Conservation (phyloP, 2,113 vertebrate species). For the Ictalurus punctatus region DNA sequence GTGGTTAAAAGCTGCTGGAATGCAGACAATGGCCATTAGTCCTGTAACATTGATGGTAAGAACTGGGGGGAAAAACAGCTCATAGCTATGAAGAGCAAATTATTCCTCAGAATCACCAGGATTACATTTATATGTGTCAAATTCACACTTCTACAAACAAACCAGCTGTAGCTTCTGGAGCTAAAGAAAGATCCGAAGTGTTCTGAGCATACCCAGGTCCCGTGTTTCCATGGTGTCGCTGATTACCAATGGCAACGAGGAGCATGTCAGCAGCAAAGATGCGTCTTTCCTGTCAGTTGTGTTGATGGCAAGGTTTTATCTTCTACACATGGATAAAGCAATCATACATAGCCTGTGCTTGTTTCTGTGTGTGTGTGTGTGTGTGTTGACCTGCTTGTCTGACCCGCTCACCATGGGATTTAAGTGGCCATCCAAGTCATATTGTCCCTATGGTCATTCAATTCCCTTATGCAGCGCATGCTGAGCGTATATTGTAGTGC, state of each 20-base stretch:
- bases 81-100: neutral
- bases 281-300: neutral
- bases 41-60: neutral
- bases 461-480: slow-evolving; percentile 92
- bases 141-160: slow-evolving; percentile 11
- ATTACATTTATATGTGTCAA: slow-evolving; percentile 7
- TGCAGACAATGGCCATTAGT: neutral
- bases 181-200: slow-evolving; percentile 4
- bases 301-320: neutral
- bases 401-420: slow-evolving; percentile 70
- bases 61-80: neutral
- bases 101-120: slow-evolving; percentile 10
- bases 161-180: neutral
- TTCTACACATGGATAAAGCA: neutral
- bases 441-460: slow-evolving; percentile 83
- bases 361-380: neutral
- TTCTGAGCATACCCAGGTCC: slow-evolving; percentile 3
- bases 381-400: slow-evolving; percentile 23
- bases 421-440: slow-evolving; percentile 75
- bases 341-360: neutral
- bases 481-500: slow-evolving; percentile 70
- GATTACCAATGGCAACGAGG: slow-evolving; percentile 38
- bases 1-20: neutral
- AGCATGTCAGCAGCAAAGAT: slow-evolving; percentile 11
- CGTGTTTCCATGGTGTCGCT: slow-evolving; percentile 28